Evolutionary conservation across 2,113 vertebrate genomes (phyloP).

Genomic region (Tylochromis polylepis): DNA sequence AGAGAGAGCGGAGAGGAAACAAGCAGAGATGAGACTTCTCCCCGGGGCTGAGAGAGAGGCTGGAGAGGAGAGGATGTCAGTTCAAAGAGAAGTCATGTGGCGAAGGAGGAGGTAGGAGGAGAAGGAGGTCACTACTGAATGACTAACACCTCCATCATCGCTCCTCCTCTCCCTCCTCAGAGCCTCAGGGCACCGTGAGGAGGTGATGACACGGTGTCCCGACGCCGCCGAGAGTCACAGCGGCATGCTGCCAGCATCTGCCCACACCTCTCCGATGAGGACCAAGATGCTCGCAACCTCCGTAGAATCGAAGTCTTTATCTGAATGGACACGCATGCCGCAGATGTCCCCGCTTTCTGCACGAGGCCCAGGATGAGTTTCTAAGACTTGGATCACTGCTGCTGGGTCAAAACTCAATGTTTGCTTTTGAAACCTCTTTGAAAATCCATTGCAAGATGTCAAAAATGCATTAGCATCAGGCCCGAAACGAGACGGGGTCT

Average conservation of each 20-base stretch:
- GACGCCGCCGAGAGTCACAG: neutral
- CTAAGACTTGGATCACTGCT: neutral
- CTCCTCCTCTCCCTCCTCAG: neutral
- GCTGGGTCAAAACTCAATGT: neutral
- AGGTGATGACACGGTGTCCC: constrained; percentile 42
- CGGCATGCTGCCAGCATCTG: neutral
- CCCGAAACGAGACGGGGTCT: neutral
- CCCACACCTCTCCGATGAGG: neutral
- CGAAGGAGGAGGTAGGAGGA: neutral
- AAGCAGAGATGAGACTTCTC: neutral
- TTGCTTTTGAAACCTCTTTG: neutral
- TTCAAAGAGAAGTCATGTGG: neutral
- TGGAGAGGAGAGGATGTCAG: neutral
- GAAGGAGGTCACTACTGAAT: constrained; percentile 30
- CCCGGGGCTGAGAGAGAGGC: neutral
- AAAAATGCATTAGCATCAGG: neutral
- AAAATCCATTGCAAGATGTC: constrained; percentile 1
- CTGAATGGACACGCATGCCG: neutral
- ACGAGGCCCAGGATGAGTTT: neutral
- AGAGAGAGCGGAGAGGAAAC: neutral
- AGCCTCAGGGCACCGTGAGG: constrained; percentile 12
- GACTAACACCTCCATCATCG: constrained; percentile 41
- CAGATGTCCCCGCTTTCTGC: neutral
- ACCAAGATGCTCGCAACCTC: neutral
- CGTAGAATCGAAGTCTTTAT: neutral